Conservation (phyloP, 37 sponge, comb jelly and placozoan genomes). For the Amphimedon queenslandica region DNA sequence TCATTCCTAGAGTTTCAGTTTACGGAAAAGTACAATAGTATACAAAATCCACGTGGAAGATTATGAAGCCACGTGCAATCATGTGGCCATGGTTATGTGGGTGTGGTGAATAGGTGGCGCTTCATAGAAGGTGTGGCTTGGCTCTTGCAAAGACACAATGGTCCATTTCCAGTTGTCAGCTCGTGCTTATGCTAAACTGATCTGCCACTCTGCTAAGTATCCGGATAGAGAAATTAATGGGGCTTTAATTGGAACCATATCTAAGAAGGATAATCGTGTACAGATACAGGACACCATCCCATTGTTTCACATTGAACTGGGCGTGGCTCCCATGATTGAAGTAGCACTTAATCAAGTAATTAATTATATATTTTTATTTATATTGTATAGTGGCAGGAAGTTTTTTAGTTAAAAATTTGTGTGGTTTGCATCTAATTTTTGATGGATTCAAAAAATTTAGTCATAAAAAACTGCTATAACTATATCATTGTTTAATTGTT, state of each 20-base stretch:
- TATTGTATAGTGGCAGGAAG: background rate
- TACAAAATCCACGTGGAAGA: too few relatives aligned
- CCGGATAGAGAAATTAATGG: slow-evolving; percentile 78
- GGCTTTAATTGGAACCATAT: slow-evolving; percentile 61
- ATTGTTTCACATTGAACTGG: slow-evolving; percentile 60
- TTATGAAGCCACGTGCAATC: too few relatives aligned
- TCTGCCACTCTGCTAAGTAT: slow-evolving; percentile 78
- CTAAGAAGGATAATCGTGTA: slow-evolving; percentile 43
- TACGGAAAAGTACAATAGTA: too few relatives aligned
- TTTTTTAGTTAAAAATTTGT: background rate
- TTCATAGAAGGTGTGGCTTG: background rate
- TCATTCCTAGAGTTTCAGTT: too few relatives aligned
- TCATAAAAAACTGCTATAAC: too few relatives aligned
- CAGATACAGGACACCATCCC: slow-evolving; percentile 67
- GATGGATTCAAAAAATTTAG: background rate
- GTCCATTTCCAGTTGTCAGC: slow-evolving; percentile 28
- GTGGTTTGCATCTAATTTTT: too few relatives aligned
- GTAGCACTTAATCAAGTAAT: slow-evolving; percentile 74
- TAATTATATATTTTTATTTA: too few relatives aligned
- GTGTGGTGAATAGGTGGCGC: too few relatives aligned
- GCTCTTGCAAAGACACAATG: background rate
- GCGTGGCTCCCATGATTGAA: slow-evolving; percentile 74
- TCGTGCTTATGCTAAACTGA: slow-evolving; percentile 58
- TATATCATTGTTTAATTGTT: background rate
- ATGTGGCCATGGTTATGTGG: too few relatives aligned